Conservation (phyloP, 2,888 invertebrate genomes). For the Eutolmus rufibarbis region DNA sequence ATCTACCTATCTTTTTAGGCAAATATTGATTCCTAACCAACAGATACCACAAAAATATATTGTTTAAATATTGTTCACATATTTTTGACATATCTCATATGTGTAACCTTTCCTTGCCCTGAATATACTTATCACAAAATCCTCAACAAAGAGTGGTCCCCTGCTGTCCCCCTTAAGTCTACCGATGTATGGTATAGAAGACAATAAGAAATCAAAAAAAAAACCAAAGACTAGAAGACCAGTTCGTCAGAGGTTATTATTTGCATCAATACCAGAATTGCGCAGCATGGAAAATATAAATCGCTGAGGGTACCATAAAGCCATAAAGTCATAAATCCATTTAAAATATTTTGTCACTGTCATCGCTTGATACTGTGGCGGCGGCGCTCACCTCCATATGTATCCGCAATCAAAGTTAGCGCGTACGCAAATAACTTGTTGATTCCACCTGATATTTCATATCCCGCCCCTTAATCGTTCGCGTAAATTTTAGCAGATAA, state of each 20-base stretch:
- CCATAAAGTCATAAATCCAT: constrained; percentile 16
- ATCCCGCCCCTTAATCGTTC: neutral
- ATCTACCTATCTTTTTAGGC: neutral
- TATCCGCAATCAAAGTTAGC: neutral
- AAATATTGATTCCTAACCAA: neutral
- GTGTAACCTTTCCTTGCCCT: neutral
- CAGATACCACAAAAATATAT: neutral
- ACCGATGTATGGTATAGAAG: neutral
- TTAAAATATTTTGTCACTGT: constrained; percentile 22
- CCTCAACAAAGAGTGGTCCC: neutral
- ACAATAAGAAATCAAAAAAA: neutral
- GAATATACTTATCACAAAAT: neutral
- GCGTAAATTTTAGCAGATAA: neutral
- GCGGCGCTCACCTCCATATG: neutral
- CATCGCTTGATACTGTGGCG: neutral
- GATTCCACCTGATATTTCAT: constrained; percentile 6
- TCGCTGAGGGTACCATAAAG: neutral
- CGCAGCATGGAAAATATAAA: neutral
- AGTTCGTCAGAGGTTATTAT: neutral
- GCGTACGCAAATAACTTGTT: constrained; percentile 5
- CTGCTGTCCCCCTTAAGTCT: neutral
- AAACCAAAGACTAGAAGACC: neutral
- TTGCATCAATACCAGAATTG: constrained; percentile 5
- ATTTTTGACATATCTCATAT: neutral
- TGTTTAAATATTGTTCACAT: neutral